phyloP scores from a whole-genome alignment of 2,797 vertebrate species.

The Pseudomugil tenellus region DNA sequence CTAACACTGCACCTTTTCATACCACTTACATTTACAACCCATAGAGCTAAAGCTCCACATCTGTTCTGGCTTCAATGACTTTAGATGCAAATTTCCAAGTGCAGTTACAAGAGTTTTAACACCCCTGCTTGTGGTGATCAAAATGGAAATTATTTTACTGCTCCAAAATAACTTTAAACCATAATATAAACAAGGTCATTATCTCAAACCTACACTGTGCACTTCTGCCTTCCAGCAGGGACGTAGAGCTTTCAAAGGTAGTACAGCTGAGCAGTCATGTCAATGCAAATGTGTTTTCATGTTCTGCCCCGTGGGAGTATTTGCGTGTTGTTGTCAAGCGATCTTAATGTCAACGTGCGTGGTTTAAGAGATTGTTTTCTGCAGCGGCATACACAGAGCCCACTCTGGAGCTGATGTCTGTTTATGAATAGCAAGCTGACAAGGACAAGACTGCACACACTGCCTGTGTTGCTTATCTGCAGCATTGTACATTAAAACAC shows the following conservation, averaged over 20 bases:
- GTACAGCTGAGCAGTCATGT: constrained; percentile 54
- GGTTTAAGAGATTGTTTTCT: constrained; percentile 62
- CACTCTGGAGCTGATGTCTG: constrained; percentile 39
- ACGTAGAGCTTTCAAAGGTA: constrained; percentile 61
- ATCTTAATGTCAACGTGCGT: constrained; percentile 67
- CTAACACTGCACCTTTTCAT: neutral
- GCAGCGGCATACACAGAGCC: constrained; percentile 30
- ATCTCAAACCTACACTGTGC: constrained; percentile 58
- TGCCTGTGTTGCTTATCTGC: constrained; percentile 18
- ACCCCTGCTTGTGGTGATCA: constrained; percentile 5
- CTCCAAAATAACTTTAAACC: constrained; percentile 46
- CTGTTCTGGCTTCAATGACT: too few species aligned
- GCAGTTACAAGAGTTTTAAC: constrained; percentile 13
- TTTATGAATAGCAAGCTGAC: constrained; percentile 60
- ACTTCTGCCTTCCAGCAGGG: constrained; percentile 55
- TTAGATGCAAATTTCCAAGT: neutral
- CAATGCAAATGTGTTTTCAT: constrained; percentile 73
- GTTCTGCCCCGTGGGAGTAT: constrained; percentile 66
- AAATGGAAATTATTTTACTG: constrained; percentile 38
- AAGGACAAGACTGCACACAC: constrained; percentile 53
- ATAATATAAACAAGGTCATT: constrained; percentile 58
- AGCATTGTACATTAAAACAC: constrained; percentile 35
- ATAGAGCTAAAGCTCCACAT: neutral
- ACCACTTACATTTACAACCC: neutral
- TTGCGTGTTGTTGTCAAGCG: constrained; percentile 69